Evolutionary conservation across 2,888 invertebrate genomes (phyloP).

Genomic region (Noctua janthe): DNA sequence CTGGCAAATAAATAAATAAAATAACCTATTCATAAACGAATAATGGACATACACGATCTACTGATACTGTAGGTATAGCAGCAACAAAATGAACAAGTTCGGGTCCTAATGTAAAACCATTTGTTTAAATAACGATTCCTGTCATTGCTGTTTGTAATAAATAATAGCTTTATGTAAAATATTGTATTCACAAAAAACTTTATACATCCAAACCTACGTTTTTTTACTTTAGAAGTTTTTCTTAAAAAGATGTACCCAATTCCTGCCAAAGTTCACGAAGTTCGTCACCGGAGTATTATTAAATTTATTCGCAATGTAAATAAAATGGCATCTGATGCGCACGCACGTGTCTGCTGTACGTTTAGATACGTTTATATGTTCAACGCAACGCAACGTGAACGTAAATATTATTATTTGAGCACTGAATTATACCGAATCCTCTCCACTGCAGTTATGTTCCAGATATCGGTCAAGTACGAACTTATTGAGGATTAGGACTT

Average conservation of each 20-base stretch:
- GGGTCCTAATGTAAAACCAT: constrained; percentile 31
- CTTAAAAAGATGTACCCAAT: background rate
- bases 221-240: constrained; percentile 1
- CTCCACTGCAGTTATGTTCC: background rate
- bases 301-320: constrained; percentile 24
- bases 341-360: constrained; percentile 7
- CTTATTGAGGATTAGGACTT: background rate
- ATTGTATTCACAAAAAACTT: constrained; percentile 12
- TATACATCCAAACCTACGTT: background rate
- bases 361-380: constrained; percentile 29
- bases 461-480: constrained; percentile 39
- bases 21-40: too few species aligned
- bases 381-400: constrained; percentile 22
- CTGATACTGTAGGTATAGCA: too few species aligned
- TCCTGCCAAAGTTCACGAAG: constrained; percentile 37
- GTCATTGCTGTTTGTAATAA: constrained; percentile 1
- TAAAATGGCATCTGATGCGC: constrained; percentile 17
- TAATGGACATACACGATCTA: background rate
- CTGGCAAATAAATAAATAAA: too few species aligned
- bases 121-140: constrained; percentile 4
- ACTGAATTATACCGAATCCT: constrained; percentile 8
- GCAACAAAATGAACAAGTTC: constrained; percentile 10
- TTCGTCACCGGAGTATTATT: constrained; percentile 26
- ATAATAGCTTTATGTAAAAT: background rate
- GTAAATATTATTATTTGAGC: constrained; percentile 42